These are phyloP conservation scores for Platorchestia sp. DNA, from an alignment of 1,140 invertebrate genomes.

Conservation along the genomic window DNA sequence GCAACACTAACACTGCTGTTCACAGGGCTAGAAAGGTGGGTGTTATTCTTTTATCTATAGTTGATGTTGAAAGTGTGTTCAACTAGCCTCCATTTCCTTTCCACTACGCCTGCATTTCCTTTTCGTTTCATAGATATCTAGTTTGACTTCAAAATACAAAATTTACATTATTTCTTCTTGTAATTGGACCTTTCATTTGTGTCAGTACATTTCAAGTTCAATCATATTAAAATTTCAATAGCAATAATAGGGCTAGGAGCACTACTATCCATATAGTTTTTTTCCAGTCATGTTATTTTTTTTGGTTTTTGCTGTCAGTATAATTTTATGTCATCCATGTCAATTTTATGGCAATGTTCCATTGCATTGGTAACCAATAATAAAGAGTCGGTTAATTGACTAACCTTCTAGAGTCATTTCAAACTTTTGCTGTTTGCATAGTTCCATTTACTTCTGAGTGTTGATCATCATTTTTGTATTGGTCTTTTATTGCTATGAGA, in stretches of 20 bases:
- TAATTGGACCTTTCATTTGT: no score
- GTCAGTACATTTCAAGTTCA: neutral
- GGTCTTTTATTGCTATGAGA: neutral
- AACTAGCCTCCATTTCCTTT: neutral
- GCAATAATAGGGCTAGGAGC: neutral
- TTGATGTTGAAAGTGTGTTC: neutral
- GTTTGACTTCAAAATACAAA: neutral
- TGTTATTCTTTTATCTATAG: neutral
- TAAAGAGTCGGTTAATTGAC: no score
- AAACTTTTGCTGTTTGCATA: no score
- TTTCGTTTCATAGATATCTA: neutral
- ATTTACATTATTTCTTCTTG: neutral
- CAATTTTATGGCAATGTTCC: no score
- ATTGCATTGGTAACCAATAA: no score
- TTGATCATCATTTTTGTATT: no score
- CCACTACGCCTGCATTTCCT: neutral
- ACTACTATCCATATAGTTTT: no score
- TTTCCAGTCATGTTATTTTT: no score
- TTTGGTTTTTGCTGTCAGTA: no score
- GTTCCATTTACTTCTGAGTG: no score
- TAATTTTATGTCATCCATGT: no score
- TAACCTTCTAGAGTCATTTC: no score
- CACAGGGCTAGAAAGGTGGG: constrained; percentile 23
- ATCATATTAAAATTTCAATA: neutral
- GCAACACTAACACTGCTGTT: constrained; percentile 25